Conservation (phyloP, 2,113 vertebrate genomes). For the Serinus canaria region DNA sequence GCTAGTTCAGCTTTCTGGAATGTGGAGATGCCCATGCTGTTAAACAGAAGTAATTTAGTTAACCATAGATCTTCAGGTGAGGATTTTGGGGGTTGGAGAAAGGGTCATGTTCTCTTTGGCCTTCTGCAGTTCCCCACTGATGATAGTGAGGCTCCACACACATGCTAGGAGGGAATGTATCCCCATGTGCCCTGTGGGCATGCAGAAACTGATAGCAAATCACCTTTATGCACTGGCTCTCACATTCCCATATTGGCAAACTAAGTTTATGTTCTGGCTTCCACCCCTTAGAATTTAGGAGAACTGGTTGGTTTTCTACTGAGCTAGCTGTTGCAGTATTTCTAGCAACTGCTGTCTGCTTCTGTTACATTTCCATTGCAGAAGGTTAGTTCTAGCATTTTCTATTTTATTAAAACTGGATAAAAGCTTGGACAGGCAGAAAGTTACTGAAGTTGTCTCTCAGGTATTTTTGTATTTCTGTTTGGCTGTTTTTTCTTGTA, state of each 20-base stretch:
- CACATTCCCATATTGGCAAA: not conserved
- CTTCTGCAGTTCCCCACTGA: not conserved
- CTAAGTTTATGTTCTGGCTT: not conserved
- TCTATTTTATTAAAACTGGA: not conserved
- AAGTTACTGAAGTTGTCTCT: not conserved
- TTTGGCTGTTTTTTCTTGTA: not conserved
- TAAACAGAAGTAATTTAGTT: not conserved
- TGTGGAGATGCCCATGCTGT: not conserved
- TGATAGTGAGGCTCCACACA: not conserved
- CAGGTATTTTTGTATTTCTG: not conserved
- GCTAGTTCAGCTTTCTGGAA: not conserved
- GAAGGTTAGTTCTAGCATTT: not conserved
- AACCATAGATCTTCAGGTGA: not conserved
- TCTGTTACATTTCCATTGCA: not conserved
- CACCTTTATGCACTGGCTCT: not conserved
- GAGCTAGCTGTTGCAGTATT: not conserved
- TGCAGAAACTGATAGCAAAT: not conserved
- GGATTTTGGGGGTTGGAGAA: not conserved
- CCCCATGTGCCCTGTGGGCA: not conserved
- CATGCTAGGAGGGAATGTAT: rapidly evolving
- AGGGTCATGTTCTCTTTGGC: rapidly evolving
- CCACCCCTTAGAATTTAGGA: not conserved
- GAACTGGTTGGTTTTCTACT: not conserved
- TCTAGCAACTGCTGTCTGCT: not conserved
- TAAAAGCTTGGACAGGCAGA: not conserved